Conservation (phyloP, 2,113 vertebrate genomes). For the Gymnorhina tibicen region DNA sequence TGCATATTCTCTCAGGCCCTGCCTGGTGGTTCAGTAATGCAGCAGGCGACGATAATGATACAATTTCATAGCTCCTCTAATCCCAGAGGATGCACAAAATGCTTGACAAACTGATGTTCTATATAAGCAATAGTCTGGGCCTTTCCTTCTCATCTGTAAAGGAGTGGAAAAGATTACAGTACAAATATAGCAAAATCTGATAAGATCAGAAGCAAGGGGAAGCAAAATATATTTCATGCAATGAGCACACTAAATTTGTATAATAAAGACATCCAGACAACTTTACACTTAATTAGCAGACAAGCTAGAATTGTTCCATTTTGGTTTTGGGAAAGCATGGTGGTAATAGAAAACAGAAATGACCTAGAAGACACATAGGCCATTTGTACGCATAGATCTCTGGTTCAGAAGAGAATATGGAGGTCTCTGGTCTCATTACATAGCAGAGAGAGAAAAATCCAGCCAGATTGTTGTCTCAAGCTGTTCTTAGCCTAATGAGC, state of each 20-base stretch:
- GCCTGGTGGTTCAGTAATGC: slow-evolving; percentile 33
- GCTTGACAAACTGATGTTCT: slow-evolving; percentile 40
- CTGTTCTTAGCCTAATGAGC: not conserved
- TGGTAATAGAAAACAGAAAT: not conserved
- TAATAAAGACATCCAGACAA: not conserved
- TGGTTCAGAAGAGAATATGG: not conserved
- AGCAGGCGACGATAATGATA: slow-evolving; percentile 51
- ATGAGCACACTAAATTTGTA: not conserved
- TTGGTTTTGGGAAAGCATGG: not conserved
- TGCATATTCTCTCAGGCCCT: slow-evolving; percentile 26
- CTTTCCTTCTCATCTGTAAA: slow-evolving; percentile 5
- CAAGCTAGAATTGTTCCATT: not conserved
- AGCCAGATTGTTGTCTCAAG: not conserved
- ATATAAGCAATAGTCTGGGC: not conserved
- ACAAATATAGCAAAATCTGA: not conserved
- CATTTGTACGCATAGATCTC: not conserved
- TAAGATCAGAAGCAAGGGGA: not conserved
- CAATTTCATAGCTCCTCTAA: slow-evolving; percentile 54
- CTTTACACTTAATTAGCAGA: slow-evolving; percentile 18
- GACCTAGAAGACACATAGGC: not conserved
- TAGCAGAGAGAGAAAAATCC: not conserved
- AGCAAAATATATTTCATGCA: not conserved
- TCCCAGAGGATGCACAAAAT: slow-evolving; percentile 47
- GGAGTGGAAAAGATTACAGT: not conserved
- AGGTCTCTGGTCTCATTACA: not conserved